phyloP scores from a whole-genome alignment of 2,797 vertebrate genomes.

The Pterois miles region DNA sequence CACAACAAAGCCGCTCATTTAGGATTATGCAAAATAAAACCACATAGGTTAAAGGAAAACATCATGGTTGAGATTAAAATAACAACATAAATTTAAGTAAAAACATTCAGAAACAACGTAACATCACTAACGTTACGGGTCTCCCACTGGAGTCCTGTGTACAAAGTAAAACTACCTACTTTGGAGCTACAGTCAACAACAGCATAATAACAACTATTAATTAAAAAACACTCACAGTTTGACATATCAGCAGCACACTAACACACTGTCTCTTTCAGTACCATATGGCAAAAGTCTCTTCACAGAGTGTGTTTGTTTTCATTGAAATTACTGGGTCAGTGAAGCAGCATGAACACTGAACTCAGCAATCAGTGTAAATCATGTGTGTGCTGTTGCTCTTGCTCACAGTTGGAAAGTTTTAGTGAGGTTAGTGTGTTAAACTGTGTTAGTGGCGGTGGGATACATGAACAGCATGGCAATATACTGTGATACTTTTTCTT shows the following conservation, averaged over 20 bases:
- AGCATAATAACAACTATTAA: slow-evolving; percentile 10
- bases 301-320: slow-evolving; percentile 39
- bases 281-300: slow-evolving; percentile 29
- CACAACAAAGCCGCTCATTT: neutral
- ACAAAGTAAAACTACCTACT: neutral
- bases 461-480: neutral
- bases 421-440: neutral
- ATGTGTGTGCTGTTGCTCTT: neutral
- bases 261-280: neutral
- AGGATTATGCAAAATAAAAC: neutral
- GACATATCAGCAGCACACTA: neutral
- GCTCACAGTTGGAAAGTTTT: slow-evolving; percentile 3
- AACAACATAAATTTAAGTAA: too few species aligned
- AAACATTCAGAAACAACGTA: too few species aligned
- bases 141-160: fast-evolving
- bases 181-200: slow-evolving; percentile 4
- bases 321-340: slow-evolving; percentile 40
- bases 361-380: slow-evolving; percentile 27
- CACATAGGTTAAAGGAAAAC: neutral
- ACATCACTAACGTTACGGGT: too few species aligned
- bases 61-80: neutral
- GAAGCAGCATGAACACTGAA: slow-evolving; percentile 31
- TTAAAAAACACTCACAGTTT: slow-evolving; percentile 14
- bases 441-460: neutral
- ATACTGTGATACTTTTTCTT: neutral